Base-by-base conservation (phyloP, 2,888 invertebrate genomes). In the Pachliopta kotzebuea region DNA sequence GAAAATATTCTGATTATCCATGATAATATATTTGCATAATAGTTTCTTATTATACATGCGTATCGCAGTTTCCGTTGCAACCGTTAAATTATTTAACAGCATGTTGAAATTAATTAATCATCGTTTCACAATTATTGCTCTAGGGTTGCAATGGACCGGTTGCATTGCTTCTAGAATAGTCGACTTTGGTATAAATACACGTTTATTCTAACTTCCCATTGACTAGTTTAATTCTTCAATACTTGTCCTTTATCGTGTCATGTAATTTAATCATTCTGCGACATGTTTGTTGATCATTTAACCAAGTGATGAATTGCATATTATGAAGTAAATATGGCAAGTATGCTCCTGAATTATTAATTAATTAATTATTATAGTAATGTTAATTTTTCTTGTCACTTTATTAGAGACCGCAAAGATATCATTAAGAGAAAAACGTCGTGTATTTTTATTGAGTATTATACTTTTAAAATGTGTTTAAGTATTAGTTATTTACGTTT, bases 221-320 rank as follows among this genome's bases (percentile, higher is more conserved):
- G 45, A n/a, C 45, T n/a, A 45, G 45, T 45, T 45, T 45, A 45
- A 45, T 45, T 7, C n/a, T n/a, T n/a, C n/a, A 45, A 45, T 45
- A n/a, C 45, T 45, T 18, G 18, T n/a, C 45, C 45, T n/a, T 45
- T 45, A 45, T 45, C 45, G 45, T 18, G 6, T 45, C 18, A n/a
- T 45, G 6, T 45, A 45, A n/a, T 45, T 45, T 45, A 45, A 45
- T 18, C 18, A 45, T 45, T 45, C 18, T 45, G 45, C 9, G 45
- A n/a, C 18, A n/a, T 18, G 45, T 45, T 45, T n/a, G 45, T 45
- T 6, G 45, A 1, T 7, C 1, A n/a, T 26, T 11, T 45, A 37
- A 37, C 2, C 0, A 3, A 37, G 37, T 37, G 14, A 11, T 4
- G 45, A n/a, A 45, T 45, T 45, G n/a, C 18, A n/a, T n/a, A n/a